Base-by-base conservation (phyloP, 2,797 vertebrate genomes). In the Tinamus major region DNA sequence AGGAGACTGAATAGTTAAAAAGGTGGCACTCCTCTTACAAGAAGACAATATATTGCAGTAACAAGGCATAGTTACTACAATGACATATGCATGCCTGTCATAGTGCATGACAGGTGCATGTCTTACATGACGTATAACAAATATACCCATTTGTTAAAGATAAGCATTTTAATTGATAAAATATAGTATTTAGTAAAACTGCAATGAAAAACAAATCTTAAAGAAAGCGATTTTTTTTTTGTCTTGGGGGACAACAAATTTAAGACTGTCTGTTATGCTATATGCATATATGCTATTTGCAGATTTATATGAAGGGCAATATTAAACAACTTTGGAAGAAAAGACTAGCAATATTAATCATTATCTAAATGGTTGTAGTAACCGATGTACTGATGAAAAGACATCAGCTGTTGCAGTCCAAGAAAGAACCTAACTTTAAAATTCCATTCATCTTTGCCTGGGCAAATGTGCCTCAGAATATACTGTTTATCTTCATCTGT, bases 401-500 rank as follows among this genome's bases (percentile, higher is more conserved):
- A 70, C 16, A 94, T 76, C 65, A 94, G 68, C 82, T 92, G 83
- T 31, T 23, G 3, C 68, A 85, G 61, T 62, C 58, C 46, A 72
- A 59, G 31, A 64, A 82, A 93, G 62, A 95, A 79, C 39, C 27
- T 86, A 79, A 85, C 74, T 92, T 88, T 91, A 63, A 59, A 18
- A 82, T 96, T 96, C 96, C 79, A 69, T 87, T 94, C 88, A 79
- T 79, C 80, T 88, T 88, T 95, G 92, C 90, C 44, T 87, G 27
- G 63, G 93, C 79, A 92, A 92, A 95, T 79, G 79, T 72, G 41
- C 21, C 39, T 87, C 58, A 63, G 46, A 55, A 46, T 65, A 82
- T 70, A 74, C 74, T 69, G 85, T 96, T 95, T 97, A 89, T 97
- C 92, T 97, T 97, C 96, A 97, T 98, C 96, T 96, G 83, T 96